Percentiles rank a stretch among this genome's conserved stretches.
phyloP scores from a whole-genome alignment of 1,140 invertebrate genomes.

The Chelonus insularis region DNA sequence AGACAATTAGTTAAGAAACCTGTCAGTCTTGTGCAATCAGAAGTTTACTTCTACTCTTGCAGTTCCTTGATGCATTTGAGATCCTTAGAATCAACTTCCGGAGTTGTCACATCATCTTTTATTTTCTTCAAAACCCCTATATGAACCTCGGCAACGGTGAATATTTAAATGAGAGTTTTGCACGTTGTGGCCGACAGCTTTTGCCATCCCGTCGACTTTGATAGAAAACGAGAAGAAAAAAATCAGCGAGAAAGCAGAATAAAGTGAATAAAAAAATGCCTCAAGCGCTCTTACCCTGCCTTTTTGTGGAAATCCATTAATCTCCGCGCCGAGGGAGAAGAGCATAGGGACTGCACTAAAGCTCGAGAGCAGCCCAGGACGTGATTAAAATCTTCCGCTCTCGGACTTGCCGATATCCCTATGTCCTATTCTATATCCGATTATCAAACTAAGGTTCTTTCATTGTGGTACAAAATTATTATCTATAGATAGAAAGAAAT shows the following conservation, averaged over 20 bases:
- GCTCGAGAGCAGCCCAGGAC: not conserved
- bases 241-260: not conserved
- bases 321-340: constrained; percentile 18
- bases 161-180: constrained; percentile 31
- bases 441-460: no score
- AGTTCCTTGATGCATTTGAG: no score
- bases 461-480: no score
- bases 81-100: not conserved
- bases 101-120: constrained; percentile 5
- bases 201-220: not conserved
- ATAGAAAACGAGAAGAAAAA: not conserved
- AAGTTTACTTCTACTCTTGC: no score
- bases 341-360: constrained; percentile 1
- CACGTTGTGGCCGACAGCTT: constrained; percentile 15
- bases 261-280: constrained; percentile 17
- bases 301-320: constrained; percentile 30
- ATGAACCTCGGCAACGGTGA: constrained; percentile 16
- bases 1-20: not conserved
- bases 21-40: no score
- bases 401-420: not conserved
- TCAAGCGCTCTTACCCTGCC: constrained; percentile 11
- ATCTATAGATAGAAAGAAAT: not conserved
- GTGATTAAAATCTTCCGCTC: constrained; percentile 31
- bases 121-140: not conserved
- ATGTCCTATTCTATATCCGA: constrained; percentile 13